Conservation (phyloP, 2,888 invertebrate genomes). For the Acronicta psi region DNA sequence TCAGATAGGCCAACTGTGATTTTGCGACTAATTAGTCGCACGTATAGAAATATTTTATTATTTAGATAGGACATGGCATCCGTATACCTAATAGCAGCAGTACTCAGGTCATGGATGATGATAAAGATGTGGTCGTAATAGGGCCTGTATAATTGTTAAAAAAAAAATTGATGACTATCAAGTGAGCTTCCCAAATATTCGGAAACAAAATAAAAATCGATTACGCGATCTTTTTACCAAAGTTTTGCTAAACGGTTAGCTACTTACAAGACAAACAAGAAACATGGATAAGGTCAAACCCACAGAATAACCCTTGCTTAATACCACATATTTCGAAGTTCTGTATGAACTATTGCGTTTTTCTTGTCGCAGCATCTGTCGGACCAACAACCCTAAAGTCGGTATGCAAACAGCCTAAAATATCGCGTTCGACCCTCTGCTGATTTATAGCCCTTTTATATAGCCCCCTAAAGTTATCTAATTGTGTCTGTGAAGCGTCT, state of each 20-base stretch:
- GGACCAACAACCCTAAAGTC: constrained; percentile 10
- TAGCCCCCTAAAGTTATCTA: constrained; percentile 85
- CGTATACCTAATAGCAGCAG: too few species aligned
- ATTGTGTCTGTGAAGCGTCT: constrained; percentile 76
- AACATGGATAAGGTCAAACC: too few species aligned
- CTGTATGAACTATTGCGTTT: constrained; percentile 24
- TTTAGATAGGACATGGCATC: background rate
- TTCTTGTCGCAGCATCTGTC: constrained; percentile 43
- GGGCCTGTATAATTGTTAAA: too few species aligned
- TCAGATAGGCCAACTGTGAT: constrained; percentile 34
- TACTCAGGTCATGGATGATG: too few species aligned
- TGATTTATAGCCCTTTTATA: constrained; percentile 85
- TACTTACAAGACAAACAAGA: too few species aligned
- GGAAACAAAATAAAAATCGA: too few species aligned
- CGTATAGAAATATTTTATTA: background rate
- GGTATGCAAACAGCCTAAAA: constrained; percentile 66
- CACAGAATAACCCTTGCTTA: too few species aligned
- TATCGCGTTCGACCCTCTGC: constrained; percentile 77
- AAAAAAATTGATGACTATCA: too few species aligned
- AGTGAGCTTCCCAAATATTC: too few species aligned
- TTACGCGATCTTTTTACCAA: too few species aligned
- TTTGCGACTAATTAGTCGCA: constrained; percentile 50
- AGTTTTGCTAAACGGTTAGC: too few species aligned
- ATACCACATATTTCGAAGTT: background rate
- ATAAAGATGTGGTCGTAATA: too few species aligned